Percentiles rank a stretch among this genome's conserved stretches.
phyloP scores from a whole-genome alignment of 2,888 invertebrate species.

The Mesochorus sp. region DNA sequence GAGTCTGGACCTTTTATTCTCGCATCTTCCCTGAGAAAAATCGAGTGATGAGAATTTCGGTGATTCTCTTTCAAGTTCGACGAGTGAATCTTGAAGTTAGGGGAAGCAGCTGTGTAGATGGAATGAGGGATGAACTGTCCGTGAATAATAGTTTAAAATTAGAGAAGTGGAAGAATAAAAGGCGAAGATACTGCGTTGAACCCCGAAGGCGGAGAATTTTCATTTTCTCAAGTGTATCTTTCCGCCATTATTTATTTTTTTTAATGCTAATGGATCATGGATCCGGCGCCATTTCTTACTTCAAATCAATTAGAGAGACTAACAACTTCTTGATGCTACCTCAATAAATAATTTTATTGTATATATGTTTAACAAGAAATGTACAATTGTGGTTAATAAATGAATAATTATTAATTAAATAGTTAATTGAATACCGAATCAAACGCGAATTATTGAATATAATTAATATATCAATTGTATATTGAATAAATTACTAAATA shows the following conservation, averaged over 20 bases:
- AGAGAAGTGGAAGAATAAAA: constrained; percentile 11
- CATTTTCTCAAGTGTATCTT: constrained; percentile 49
- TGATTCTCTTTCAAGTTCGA: constrained; percentile 48
- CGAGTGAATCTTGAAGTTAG: not conserved
- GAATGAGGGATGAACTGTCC: constrained; percentile 5
- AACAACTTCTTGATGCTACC: constrained; percentile 12
- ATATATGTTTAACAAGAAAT: no score
- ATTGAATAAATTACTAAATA: no score
- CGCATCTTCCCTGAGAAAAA: not conserved
- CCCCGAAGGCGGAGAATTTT: constrained; percentile 47
- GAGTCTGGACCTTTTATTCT: not conserved
- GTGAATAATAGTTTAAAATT: not conserved
- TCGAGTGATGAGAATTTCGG: constrained; percentile 36
- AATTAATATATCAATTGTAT: no score
- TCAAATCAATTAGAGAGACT: constrained; percentile 71
- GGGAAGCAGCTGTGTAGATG: constrained; percentile 26
- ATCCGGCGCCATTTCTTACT: constrained; percentile 75
- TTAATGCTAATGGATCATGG: constrained; percentile 66
- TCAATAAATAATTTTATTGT: constrained; percentile 36
- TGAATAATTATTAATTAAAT: no score
- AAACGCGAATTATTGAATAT: no score
- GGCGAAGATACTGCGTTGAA: not conserved
- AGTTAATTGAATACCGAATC: no score
- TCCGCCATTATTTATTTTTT: constrained; percentile 32
- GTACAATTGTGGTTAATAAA: no score